Evolutionary conservation across 2,888 invertebrate genomes (phyloP), one percentile per base, ranked within the genome.

Genomic region (Pachydiplax longipennis): DNA sequence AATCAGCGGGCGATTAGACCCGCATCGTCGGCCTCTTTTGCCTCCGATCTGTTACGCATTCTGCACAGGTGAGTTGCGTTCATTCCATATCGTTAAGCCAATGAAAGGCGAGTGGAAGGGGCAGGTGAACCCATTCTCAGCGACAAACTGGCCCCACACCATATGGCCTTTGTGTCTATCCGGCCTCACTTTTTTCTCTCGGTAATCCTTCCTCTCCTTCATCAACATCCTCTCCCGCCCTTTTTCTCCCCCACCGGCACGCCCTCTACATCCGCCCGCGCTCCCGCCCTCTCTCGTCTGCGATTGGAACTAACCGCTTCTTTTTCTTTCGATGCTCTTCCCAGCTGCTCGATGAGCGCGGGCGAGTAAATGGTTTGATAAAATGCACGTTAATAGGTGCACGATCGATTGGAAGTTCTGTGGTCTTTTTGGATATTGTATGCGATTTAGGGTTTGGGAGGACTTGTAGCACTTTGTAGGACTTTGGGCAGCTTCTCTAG

Each of bases 21-120:
- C 65, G 83, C 83, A 58, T 83, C 58, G 53, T 18, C 58, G 83
- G 83, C 44, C 35, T 31, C 61, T 65, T 65, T 87, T 61, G 61
- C 37, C 18, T 58, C 37, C 31, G 58, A 83, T 83, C 35, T 22
- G 58, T 58, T 65, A 37, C 87, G 48, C 87, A 87, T 87, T 87
- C 83, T 58, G 83, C 83, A 58, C 53, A 81, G 81, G 81, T 81
- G 81, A 48, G 22, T 37, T 35, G 73, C 73, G 73, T 73, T 35
- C 83, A 48, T 58, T 35, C 61, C 87, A 35, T 87, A 87, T 87
- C 87, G 87, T 40, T 40, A 12, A 37, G 87, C 65, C 87, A 65
- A 65, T 87, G 87, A 37, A 87, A 61, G 65, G 37, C n/a, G 87
- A 73, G 31, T 2, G 73, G 25, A 25, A 13, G 73, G 73, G 73